Evolutionary conservation across 1,140 invertebrate genomes (phyloP).

Genomic region (Bicyclus anynana): DNA sequence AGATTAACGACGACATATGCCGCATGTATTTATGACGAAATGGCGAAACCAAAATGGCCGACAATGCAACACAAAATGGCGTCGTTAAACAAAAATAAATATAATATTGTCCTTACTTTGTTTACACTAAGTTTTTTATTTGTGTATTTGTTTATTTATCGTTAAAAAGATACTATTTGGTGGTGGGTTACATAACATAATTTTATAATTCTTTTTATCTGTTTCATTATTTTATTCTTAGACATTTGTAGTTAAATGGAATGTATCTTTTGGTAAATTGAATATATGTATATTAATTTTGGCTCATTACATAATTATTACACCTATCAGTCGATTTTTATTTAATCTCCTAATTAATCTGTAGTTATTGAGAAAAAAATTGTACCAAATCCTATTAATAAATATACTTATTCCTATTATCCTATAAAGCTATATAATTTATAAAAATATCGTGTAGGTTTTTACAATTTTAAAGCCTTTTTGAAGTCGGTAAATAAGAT

Average conservation of each 20-base stretch:
- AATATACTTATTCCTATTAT: too few species aligned
- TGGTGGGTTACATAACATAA: neutral
- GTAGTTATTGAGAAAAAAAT: too few species aligned
- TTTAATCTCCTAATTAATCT: neutral
- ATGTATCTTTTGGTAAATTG: slow-evolving; percentile 3
- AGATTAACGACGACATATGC: slow-evolving; percentile 88
- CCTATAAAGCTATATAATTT: too few species aligned
- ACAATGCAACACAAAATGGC: slow-evolving; percentile 18
- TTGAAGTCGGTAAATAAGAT: too few species aligned
- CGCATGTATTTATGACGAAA: slow-evolving; percentile 58
- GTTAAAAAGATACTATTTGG: neutral
- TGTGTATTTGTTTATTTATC: too few species aligned
- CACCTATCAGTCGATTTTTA: neutral
- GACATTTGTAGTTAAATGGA: neutral
- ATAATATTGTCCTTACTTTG: too few species aligned
- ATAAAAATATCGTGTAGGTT: too few species aligned
- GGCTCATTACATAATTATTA: neutral
- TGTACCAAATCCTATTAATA: too few species aligned
- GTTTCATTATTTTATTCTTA: slow-evolving; percentile 17
- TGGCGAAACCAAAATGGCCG: slow-evolving; percentile 48
- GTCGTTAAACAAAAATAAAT: neutral
- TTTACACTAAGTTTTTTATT: too few species aligned
- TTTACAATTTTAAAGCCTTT: too few species aligned
- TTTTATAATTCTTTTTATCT: slow-evolving; percentile 10
- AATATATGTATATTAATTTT: neutral